A percentile compares a stretch with the other conserved stretches of the same genome.
Conservation (phyloP, 2,113 vertebrate genomes). For the Antidorcas marsupialis region DNA sequence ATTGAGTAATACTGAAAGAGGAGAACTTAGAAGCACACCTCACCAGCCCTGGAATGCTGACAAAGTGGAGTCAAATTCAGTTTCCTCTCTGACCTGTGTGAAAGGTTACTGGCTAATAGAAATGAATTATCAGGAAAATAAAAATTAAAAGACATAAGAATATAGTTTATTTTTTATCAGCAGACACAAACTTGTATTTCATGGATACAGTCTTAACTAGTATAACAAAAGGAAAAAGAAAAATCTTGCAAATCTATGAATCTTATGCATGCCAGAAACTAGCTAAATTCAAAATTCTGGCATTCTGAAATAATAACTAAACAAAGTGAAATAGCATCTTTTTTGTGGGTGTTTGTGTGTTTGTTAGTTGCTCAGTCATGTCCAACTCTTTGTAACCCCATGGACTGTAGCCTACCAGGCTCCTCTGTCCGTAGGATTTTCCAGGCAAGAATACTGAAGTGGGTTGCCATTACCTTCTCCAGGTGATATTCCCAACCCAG, state of each 20-base stretch:
- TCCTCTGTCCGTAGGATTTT: not conserved
- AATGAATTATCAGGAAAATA: not conserved
- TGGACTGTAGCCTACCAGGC: not conserved
- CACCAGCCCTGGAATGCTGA: not conserved
- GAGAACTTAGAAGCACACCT: not conserved
- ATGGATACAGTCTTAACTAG: not conserved
- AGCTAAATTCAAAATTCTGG: not conserved
- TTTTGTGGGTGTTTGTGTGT: not conserved
- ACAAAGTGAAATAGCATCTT: not conserved
- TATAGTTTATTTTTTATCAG: not conserved
- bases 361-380: not conserved
- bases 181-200: not conserved
- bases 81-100: fast-evolving
- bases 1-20: not conserved
- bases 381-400: not conserved
- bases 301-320: not conserved
- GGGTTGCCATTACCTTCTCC: not conserved
- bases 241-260: not conserved
- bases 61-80: not conserved
- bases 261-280: not conserved
- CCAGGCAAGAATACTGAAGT: not conserved
- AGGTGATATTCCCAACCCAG: not conserved
- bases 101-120: not conserved
- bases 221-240: not conserved
- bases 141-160: not conserved